Percentiles rank a stretch among this genome's conserved stretches.
These are phyloP conservation scores for Acomys russatus DNA, from an alignment of 2,797 vertebrate species.

Conservation along the genomic window DNA sequence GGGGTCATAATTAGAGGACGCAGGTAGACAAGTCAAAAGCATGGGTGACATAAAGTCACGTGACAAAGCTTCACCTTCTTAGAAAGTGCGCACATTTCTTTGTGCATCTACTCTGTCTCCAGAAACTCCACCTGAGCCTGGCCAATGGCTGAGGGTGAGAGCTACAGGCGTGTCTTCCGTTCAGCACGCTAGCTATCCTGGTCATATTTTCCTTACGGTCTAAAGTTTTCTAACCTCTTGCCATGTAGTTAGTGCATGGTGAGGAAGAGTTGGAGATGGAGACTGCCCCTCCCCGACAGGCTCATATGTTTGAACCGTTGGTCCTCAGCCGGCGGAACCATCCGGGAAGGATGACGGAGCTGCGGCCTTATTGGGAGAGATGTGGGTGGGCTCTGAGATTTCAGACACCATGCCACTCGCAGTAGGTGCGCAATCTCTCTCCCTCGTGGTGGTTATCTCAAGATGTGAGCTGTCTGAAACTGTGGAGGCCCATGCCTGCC, in stretches of 20 bases:
- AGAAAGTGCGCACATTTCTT: not conserved
- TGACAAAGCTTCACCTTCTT: not conserved
- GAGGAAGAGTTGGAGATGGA: not conserved
- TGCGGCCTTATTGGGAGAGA: not conserved
- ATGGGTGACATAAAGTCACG: not conserved
- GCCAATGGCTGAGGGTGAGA: not conserved
- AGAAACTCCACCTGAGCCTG: not conserved
- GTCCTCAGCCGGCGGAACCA: not conserved
- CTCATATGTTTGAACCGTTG: too few species aligned
- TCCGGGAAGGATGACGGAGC: not conserved
- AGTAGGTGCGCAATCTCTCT: too few species aligned
- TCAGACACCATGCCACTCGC: not conserved
- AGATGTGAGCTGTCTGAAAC: not conserved
- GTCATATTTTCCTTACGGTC: not conserved
- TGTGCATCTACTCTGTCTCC: not conserved
- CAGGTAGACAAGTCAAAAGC: not conserved
- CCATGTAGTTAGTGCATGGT: not conserved
- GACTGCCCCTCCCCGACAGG: too few species aligned
- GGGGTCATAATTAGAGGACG: not conserved
- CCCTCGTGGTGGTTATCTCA: too few species aligned
- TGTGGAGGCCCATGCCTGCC: too few species aligned
- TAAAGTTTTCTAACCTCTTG: constrained; percentile 16
- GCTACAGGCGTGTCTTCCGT: not conserved
- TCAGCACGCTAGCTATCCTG: not conserved
- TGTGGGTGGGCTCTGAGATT: not conserved